Base-by-base conservation (phyloP, 2,888 invertebrate species). In the Acholoe squamosa region DNA sequence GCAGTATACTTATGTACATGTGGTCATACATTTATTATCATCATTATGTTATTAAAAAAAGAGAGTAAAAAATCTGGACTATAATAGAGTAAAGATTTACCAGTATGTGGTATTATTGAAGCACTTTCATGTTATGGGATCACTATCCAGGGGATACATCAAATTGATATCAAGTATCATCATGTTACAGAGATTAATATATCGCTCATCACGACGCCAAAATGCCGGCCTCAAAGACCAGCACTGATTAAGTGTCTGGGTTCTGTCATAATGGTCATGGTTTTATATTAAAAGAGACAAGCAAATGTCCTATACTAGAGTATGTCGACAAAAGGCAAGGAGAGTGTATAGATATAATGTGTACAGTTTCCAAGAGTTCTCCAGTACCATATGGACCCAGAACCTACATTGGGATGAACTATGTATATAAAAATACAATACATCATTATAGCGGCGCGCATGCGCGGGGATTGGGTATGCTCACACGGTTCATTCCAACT, bases 1-100 rank as follows among this genome's bases (percentile, higher is more conserved):
- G n/a, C n/a, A n/a, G 25, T 80, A 80, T 80, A 80, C 25, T 43
- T 80, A 80, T 80, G 80, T 80, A 80, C 31, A 80, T 80, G 80
- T 80, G 80, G 80, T 80, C 80, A 80, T 80, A 80, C 43, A 43
- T 43, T 43, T 43, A 43, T 43, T 43, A 43, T 43, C 10, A 43
- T 43, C 10, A 43, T 43, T 80, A 43, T 43, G 80, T 80, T 80
- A 80, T 80, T 80, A 34, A 43, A 71, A 25, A 71, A 14, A 71
- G 28, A 71, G 25, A 71, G 61, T 61, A 61, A 76, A 19, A 80
- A 43, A 34, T n/a, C 12, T 80, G 25, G 33, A 80, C 12, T 5
- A 19, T 80, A 34, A 80, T 34, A 34, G 1, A 22, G 80, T 80
- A 43, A 43, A 43, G 43, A 43, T 43, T 43, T 3, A 43, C 43